These are phyloP conservation scores for Cyclina sinensis DNA, from an alignment of 1,140 invertebrate genomes.

Conservation along the genomic window DNA sequence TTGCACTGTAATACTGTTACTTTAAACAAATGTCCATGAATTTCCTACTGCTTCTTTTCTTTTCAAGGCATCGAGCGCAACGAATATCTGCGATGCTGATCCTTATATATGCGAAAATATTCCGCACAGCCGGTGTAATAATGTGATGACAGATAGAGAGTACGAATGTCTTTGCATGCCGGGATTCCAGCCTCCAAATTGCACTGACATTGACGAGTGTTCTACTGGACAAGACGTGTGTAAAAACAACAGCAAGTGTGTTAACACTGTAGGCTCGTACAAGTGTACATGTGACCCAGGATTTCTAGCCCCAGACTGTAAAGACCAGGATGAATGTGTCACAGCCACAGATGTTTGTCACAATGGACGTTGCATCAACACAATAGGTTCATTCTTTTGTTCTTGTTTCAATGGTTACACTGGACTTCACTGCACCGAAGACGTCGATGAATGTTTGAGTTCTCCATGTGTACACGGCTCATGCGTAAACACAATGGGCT, in stretches of 20 bases:
- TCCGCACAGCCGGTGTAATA: too few species aligned
- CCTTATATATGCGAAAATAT: too few species aligned
- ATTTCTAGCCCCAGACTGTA: conserved; percentile 60
- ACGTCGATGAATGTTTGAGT: conserved; percentile 21
- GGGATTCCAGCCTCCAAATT: background rate
- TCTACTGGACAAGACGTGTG: background rate
- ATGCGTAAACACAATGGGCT: conserved; percentile 26
- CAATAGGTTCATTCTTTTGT: conserved; percentile 48
- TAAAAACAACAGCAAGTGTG: background rate
- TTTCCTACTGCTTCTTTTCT: too few species aligned
- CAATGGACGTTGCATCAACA: conserved; percentile 38
- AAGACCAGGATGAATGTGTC: conserved; percentile 9
- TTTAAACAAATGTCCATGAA: too few species aligned
- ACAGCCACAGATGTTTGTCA: background rate
- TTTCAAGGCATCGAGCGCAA: too few species aligned
- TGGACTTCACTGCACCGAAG: conserved; percentile 50
- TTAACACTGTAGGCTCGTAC: conserved; percentile 50
- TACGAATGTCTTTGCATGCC: too few species aligned
- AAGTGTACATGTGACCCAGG: conserved; percentile 55
- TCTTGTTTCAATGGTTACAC: conserved; percentile 55
- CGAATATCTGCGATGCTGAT: too few species aligned
- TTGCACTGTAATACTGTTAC: too few species aligned
- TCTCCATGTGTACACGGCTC: conserved; percentile 10
- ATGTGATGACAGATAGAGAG: too few species aligned
- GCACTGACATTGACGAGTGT: background rate